phyloP scores from a whole-genome alignment of 2,113 vertebrate genomes.

The Sorex araneus region DNA sequence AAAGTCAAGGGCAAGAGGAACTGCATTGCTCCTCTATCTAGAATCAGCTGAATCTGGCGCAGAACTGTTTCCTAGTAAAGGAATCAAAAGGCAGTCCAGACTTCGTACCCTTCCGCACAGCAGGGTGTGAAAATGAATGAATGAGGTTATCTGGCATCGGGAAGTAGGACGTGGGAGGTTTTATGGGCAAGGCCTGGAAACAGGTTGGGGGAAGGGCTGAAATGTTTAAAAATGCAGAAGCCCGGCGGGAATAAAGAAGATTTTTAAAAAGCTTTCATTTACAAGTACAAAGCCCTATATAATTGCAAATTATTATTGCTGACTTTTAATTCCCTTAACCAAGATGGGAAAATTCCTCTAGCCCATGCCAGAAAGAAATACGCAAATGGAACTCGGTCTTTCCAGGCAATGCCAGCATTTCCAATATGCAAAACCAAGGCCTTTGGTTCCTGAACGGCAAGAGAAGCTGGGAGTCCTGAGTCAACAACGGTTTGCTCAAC shows the following conservation, averaged over 20 bases:
- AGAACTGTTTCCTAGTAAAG: conserved; percentile 23
- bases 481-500: conserved; percentile 6
- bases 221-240: conserved; percentile 60
- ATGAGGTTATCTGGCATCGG: conserved; percentile 27
- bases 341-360: conserved; percentile 69
- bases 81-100: conserved; percentile 18
- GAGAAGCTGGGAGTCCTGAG: background rate
- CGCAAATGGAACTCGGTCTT: conserved; percentile 15
- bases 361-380: background rate
- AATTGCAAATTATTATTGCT: conserved; percentile 57
- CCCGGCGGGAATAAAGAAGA: conserved; percentile 58
- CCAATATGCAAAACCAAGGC: conserved; percentile 1
- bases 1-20: conserved; percentile 36
- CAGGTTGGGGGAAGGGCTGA: background rate
- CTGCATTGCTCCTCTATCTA: background rate
- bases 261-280: conserved; percentile 64
- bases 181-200: conserved; percentile 40
- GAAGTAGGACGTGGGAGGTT: background rate
- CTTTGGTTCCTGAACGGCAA: background rate
- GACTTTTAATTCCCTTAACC: conserved; percentile 61
- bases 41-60: conserved; percentile 32
- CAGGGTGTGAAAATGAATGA: conserved; percentile 60
- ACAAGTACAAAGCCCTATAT: conserved; percentile 47
- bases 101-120: background rate
- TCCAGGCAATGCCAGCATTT: background rate